A percentile compares a stretch with the other conserved stretches of the same genome.
Evolutionary conservation across 2,888 invertebrate genomes (phyloP).

Genomic region (Priocnemis perturbator): DNA sequence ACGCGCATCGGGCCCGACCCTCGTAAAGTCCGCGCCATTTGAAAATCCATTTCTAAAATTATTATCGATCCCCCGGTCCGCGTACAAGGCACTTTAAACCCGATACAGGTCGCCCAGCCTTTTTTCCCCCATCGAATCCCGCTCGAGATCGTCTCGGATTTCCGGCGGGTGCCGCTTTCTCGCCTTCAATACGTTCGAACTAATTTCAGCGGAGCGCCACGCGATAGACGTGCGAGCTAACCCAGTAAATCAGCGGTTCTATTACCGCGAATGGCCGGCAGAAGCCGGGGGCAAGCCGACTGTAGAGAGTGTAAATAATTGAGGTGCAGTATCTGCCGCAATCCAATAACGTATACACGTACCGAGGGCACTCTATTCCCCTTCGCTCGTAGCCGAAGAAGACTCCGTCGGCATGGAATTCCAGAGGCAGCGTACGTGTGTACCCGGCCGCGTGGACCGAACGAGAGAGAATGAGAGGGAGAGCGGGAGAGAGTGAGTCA

Average conservation of each 20-base stretch:
- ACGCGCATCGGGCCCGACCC: too few species aligned
- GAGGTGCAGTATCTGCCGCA: slow-evolving; percentile 45
- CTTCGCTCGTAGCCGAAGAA: not conserved
- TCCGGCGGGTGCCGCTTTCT: slow-evolving; percentile 18
- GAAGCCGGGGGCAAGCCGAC: slow-evolving; percentile 27
- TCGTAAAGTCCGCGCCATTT: too few species aligned
- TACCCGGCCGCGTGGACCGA: too few species aligned
- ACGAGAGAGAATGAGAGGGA: too few species aligned
- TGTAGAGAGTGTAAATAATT: slow-evolving; percentile 51
- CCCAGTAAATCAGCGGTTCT: slow-evolving; percentile 58
- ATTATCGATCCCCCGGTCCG: not conserved
- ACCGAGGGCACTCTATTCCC: slow-evolving; percentile 12
- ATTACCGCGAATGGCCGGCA: slow-evolving; percentile 53
- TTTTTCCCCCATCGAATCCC: slow-evolving; percentile 16
- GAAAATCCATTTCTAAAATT: too few species aligned
- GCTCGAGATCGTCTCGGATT: slow-evolving; percentile 18
- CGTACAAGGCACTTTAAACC: too few species aligned
- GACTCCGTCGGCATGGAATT: not conserved
- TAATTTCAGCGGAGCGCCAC: slow-evolving; percentile 46
- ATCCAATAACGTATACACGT: slow-evolving; percentile 48
- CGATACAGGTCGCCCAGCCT: too few species aligned
- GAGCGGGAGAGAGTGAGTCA: too few species aligned
- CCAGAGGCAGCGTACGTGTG: not conserved
- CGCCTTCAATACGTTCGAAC: slow-evolving; percentile 34
- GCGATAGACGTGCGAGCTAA: slow-evolving; percentile 46